Evolutionary conservation across 2,888 invertebrate genomes (phyloP), one percentile per base, ranked within the genome.

Genomic region (Caenorhabditis panamensis): DNA sequence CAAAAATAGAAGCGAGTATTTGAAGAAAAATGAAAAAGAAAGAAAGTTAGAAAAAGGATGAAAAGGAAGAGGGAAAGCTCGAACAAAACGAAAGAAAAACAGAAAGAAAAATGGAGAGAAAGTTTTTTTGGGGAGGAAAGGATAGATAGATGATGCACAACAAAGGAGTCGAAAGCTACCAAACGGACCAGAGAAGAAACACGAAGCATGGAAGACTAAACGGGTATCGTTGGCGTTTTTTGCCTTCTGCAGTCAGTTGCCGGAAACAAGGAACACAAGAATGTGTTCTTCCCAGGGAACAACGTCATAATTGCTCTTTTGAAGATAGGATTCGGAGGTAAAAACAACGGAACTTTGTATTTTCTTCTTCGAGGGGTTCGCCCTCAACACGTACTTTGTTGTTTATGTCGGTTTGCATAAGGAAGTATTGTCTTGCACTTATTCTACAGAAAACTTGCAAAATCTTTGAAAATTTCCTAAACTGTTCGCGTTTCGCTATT

Each of bases 271-370:
- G 37, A 53, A n/a, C n/a, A n/a, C n/a, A n/a, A 64, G 41, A 64
- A 20, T 20, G n/a, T 20, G 47, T 18, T 49, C 58, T 49, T 59
- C 49, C 51, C 51, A 31, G 41, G 41, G 49, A 20, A 20, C 53
- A 24, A 61, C 61, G 51, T 69, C 69, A 69, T 69, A 69, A 69
- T 69, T 69, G 69, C 41, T 53, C 41, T 47, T n/a, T 47, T 3
- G 20, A 4, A 3, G 47, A 5, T 18, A 47, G 47, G 18, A 6
- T 47, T 47, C 47, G n/a, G 18, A 36, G 66, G 26, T 26, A 47
- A 31, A 58, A 31, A 31, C 59, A 36, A 13, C 41, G 8, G 49
- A 59, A 41, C 26, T 54, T 54, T 36, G 16, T 69, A 37, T 18
- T 37, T 69, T 47, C 36, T 41, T 20, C 31, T 41, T 13, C 2